Evolutionary conservation across 2,113 vertebrate species (phyloP).

Genomic region (Macquaria ambigua): DNA sequence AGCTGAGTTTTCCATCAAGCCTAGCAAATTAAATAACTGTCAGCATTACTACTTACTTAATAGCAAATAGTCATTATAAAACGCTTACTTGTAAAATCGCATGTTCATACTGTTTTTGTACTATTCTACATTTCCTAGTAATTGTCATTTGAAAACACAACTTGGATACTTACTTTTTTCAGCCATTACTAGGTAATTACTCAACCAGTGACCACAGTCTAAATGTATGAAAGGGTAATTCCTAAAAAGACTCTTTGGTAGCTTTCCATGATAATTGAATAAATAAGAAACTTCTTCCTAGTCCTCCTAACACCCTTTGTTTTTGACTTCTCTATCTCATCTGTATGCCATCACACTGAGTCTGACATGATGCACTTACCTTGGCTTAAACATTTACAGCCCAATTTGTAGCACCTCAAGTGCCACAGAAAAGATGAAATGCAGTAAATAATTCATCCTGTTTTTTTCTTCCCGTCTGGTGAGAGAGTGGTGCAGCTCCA

Average conservation of each 20-base stretch:
- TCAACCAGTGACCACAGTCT: background rate
- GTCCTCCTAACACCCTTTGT: background rate
- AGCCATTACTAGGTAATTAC: background rate
- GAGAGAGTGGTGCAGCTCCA: slow-evolving; percentile 26
- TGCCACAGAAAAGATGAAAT: slow-evolving; percentile 56
- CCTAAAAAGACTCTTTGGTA: background rate
- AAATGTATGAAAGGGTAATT: background rate
- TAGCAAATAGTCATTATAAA: background rate
- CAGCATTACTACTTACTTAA: background rate
- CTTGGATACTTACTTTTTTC: background rate
- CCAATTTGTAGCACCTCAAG: slow-evolving; percentile 49
- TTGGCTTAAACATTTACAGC: slow-evolving; percentile 47
- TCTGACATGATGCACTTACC: slow-evolving; percentile 32
- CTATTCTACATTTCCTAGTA: background rate
- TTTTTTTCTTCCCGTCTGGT: slow-evolving; percentile 12
- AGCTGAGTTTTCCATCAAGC: background rate
- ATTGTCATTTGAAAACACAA: background rate
- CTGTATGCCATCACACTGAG: background rate
- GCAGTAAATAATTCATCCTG: slow-evolving; percentile 59
- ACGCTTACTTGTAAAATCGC: background rate
- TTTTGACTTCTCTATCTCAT: slow-evolving; percentile 10
- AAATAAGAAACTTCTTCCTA: background rate
- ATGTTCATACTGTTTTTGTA: background rate
- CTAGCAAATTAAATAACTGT: background rate
- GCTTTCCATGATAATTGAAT: background rate